Conservation (phyloP, 35 echinoderm and acorn worm genomes). For the Stichopus chloronotus region DNA sequence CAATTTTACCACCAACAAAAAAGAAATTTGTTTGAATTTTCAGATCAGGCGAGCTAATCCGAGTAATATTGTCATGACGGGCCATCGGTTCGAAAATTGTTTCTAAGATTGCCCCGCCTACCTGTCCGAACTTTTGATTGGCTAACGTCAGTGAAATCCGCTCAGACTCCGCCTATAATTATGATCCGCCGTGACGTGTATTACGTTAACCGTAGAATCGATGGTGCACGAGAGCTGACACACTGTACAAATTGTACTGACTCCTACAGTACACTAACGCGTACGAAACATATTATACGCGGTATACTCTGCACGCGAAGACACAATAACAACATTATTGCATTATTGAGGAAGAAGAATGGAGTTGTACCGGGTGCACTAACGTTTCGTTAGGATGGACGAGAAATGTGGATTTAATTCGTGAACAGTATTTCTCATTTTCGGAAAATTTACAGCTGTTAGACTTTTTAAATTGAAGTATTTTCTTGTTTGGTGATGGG, state of each 20-base stretch:
- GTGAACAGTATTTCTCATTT: too few species aligned
- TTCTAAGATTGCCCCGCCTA: neutral
- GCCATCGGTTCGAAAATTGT: too few species aligned
- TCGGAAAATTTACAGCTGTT: neutral
- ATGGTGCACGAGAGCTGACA: neutral
- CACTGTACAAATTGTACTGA: neutral
- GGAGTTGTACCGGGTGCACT: neutral
- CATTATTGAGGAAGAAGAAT: neutral
- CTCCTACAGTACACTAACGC: neutral
- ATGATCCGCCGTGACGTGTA: neutral
- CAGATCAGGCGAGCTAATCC: too few species aligned
- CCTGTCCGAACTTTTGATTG: constrained; percentile 5
- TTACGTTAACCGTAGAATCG: too few species aligned
- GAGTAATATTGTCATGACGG: too few species aligned
- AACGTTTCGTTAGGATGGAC: too few species aligned
- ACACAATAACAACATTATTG: neutral
- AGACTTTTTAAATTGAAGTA: neutral
- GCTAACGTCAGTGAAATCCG: neutral
- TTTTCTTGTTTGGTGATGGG: neutral
- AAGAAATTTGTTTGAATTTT: too few species aligned
- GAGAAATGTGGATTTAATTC: too few species aligned
- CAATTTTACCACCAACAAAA: too few species aligned
- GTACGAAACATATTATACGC: neutral
- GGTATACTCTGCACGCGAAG: neutral
- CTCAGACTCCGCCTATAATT: neutral